Evolutionary conservation across 2,113 vertebrate species (phyloP), one percentile per base, ranked within the genome.

Genomic region (Pongo abelii): DNA sequence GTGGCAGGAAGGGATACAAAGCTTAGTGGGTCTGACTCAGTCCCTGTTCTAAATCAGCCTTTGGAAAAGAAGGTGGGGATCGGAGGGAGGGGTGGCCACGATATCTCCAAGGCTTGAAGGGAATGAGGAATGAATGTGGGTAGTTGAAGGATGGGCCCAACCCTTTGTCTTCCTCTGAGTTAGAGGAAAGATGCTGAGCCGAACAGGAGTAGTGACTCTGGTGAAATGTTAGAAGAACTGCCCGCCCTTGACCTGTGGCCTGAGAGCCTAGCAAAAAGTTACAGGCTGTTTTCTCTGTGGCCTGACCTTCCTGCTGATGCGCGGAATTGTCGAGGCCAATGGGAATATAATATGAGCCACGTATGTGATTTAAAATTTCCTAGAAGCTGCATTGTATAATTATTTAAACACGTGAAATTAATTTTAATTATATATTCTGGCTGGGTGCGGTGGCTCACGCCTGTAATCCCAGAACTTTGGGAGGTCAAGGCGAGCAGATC

Each of bases 201-300:
- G 22, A 32, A 91, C 22, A 25, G 67, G 77, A 93, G 27, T 27
- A 93, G 32, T 27, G 52, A 27, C 52, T 75, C n/a, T 0, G 43
- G 40, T 35, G 25, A 46, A 55, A 32, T n/a, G 6, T 35, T 46
- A 2, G 64, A 46, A 87, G 95, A 59, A 20, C 52, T 55, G 52
- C 18, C 30, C 4, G 69, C 79, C 0, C 20, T 5, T 32, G 1
- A 35, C 0, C 0, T 11, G 38, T 57, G 80, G 50, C 57, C 84
- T 50, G 52, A 69, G 46, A 40, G 23, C 22, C 86, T 17, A n/a
- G 9, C 12, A 14, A 0, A 27, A 50, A 77, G 14, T 46, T 10
- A 12, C 57, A 20, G n/a, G 1, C 43, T 40, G 9, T 84, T 81
- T 52, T 55, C 80, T 67, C 70, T 52, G 50, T 38, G 70, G 74